Conservation (phyloP, 1,140 invertebrate genomes). For the Trialeurodes vaporariorum region DNA sequence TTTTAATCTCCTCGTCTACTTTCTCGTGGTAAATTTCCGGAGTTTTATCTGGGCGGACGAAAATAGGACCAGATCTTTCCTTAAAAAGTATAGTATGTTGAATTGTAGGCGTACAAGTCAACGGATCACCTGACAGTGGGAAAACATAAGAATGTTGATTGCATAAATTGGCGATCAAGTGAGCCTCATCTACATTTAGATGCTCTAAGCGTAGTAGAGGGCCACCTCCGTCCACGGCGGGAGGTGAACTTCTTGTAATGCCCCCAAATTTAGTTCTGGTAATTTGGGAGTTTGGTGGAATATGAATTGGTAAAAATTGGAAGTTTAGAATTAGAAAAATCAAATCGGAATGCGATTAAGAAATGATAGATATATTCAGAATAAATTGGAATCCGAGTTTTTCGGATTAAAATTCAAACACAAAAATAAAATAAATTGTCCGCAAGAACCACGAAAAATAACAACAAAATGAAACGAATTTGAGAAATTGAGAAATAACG, state of each 20-base stretch:
- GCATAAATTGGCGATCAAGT: background rate
- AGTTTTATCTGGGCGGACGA: background rate
- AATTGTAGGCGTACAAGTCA: background rate
- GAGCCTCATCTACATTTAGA: background rate
- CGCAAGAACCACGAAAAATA: too few relatives aligned
- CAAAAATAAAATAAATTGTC: too few relatives aligned
- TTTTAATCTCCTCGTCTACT: background rate
- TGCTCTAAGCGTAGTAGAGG: background rate
- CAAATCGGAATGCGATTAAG: too few relatives aligned
- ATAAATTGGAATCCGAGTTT: too few relatives aligned
- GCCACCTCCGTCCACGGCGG: background rate
- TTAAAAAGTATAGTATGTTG: conserved; percentile 12
- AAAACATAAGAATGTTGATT: conserved; percentile 4
- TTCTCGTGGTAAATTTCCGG: background rate
- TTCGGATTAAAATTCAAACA: too few relatives aligned
- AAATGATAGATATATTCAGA: too few relatives aligned
- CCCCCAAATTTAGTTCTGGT: too few relatives aligned
- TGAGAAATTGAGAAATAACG: too few relatives aligned
- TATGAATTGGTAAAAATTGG: background rate
- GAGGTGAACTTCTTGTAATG: background rate
- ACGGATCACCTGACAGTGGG: background rate
- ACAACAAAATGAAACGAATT: too few relatives aligned
- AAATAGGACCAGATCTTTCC: conserved; percentile 1
- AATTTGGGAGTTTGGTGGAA: background rate
- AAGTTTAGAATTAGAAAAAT: too few relatives aligned